Evolutionary conservation across 2,888 invertebrate species (phyloP).

Genomic region (Drosophila recens): DNA sequence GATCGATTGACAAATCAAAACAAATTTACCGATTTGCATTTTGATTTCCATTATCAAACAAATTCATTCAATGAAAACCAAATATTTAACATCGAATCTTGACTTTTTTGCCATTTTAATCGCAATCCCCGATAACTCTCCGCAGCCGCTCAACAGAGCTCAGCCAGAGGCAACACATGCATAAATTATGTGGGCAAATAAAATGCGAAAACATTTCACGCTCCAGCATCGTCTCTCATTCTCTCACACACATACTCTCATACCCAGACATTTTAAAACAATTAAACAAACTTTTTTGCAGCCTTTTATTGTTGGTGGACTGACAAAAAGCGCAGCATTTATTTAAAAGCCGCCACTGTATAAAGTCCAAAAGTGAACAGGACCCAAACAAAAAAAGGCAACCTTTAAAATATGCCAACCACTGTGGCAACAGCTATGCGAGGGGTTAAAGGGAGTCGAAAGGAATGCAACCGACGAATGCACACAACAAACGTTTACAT

Average conservation of each 20-base stretch:
- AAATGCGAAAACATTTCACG: conserved; percentile 36
- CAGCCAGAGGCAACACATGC: conserved; percentile 43
- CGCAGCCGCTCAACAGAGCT: conserved; percentile 28
- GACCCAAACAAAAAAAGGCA: conserved; percentile 11
- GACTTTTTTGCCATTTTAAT: conserved; percentile 49
- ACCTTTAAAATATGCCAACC: conserved; percentile 41
- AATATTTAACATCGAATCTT: conserved; percentile 35
- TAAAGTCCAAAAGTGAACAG: conserved; percentile 15
- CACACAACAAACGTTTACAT: conserved; percentile 44
- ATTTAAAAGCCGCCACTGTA: conserved; percentile 51
- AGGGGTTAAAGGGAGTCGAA: neutral
- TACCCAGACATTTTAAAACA: conserved; percentile 65
- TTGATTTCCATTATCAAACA: conserved; percentile 6
- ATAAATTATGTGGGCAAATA: conserved; percentile 61
- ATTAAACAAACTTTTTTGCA: conserved; percentile 60
- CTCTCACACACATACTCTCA: conserved; percentile 10
- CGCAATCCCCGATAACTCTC: conserved; percentile 39
- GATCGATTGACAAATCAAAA: conserved; percentile 39
- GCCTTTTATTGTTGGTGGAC: conserved; percentile 14
- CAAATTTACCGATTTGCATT: conserved; percentile 24
- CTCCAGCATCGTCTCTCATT: neutral
- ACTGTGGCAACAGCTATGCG: conserved; percentile 8
- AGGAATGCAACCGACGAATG: neutral
- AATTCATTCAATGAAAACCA: neutral
- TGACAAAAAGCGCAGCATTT: conserved; percentile 53